phyloP scores from a whole-genome alignment of 2,888 invertebrate species.

The Sipha maydis region DNA sequence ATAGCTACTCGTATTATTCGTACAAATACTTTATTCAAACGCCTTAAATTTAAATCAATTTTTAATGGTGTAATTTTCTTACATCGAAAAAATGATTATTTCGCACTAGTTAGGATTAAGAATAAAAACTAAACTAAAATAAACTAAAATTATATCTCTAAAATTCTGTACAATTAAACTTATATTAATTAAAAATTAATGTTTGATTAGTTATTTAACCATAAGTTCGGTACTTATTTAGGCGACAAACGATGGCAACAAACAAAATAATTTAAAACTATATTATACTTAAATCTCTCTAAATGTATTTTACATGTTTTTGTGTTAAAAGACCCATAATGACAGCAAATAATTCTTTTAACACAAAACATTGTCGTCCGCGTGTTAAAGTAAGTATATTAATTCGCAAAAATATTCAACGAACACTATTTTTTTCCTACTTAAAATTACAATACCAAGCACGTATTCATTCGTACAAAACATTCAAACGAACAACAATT shows the following conservation, averaged over 20 bases:
- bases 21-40: background rate
- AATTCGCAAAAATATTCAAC: constrained; percentile 19
- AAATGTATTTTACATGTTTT: background rate
- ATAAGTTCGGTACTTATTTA: background rate
- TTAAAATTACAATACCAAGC: background rate
- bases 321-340: constrained; percentile 57
- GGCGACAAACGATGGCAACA: background rate
- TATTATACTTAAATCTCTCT: background rate
- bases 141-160: background rate
- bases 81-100: constrained; percentile 10
- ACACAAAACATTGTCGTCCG: constrained; percentile 29
- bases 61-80: background rate
- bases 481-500: too few relatives aligned
- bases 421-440: background rate
- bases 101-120: too few relatives aligned
- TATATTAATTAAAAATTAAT: background rate
- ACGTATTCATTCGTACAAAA: background rate
- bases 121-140: constrained; percentile 20
- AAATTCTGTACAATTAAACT: background rate
- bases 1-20: background rate
- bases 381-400: background rate
- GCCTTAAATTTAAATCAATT: background rate
- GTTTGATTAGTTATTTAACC: background rate
- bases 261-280: background rate
- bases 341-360: constrained; percentile 59